A percentile compares a stretch with the other conserved stretches of the same genome.
Conservation (phyloP, 2,113 vertebrate species). For the Eira barbara region DNA sequence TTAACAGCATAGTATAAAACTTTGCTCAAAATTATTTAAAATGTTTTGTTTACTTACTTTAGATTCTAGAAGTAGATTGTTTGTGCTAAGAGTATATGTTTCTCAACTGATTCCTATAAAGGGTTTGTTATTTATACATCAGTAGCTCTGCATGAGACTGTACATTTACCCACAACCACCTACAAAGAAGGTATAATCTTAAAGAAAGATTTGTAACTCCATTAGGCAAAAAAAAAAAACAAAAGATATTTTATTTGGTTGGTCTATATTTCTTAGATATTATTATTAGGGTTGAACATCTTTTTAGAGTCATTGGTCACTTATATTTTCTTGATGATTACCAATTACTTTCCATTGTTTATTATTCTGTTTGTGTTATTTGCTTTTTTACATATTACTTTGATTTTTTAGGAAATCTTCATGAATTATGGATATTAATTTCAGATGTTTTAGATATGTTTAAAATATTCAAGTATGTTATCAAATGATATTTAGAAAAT, state of each 20-base stretch:
- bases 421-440: constrained; percentile 13
- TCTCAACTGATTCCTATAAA: not conserved
- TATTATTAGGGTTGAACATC: not conserved
- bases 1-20: not conserved
- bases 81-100: not conserved
- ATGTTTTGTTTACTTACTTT: not conserved
- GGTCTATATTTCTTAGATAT: not conserved
- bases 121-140: not conserved
- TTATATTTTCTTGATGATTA: not conserved
- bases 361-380: not conserved
- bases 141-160: not conserved
- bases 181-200: not conserved
- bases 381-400: constrained; percentile 21
- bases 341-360: not conserved
- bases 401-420: not conserved
- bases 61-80: not conserved
- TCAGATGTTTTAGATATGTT: not conserved
- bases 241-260: not conserved
- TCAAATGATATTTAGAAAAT: not conserved
- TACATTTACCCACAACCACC: not conserved
- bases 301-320: not conserved
- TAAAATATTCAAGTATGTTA: not conserved
- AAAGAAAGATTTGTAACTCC: not conserved
- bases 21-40: not conserved
- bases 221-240: not conserved